Evolutionary conservation across 2,797 vertebrate genomes (phyloP), one percentile per base, ranked within the genome.

Genomic region (Chrysocyon brachyurus): DNA sequence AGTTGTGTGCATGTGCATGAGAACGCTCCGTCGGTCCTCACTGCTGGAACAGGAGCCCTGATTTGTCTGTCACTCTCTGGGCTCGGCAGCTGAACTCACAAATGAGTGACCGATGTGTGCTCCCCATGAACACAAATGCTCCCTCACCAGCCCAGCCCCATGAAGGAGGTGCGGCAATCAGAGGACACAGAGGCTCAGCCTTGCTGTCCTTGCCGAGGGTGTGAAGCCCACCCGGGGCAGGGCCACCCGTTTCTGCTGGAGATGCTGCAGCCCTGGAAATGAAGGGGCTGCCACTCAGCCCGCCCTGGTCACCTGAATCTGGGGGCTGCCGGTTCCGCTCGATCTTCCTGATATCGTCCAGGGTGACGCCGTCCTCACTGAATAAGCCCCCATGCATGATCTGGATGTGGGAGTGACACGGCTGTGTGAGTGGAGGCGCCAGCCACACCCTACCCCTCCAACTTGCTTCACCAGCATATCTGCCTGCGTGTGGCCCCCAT

Each of bases 311-410:
- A 99, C 99, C 99, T 40, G 99, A 99, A 94, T 99, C 99, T 0
- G 99, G 99, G 46, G 99, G 99, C 91, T 99, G 99, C 97, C 99
- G 99, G 98, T 99, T 99, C 97, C 99, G 98, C 21, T 99, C 99
- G 0, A 99, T 99, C 98, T 99, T 99, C 94, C 99, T 98, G 96
- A 99, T 99, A 97, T 99, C 99, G 0, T 99, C 99, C 97, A 99
- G 98, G 21, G 99, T 99, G 86, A 99, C 99, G 0, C 99, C 99
- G 0, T 99, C 99, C 98, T 99, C 99, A 19, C 99, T 99, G 98
- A 99, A 99, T 54, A 99, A 98, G 0, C 99, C 99, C 1, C 99
- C 99, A 0, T 99, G 99, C 99, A 99, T 99, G 63, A 99, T 99
- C 99, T 99, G 97, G 31, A 86, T 46, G 73, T 36, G 2, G 31